phyloP scores from a whole-genome alignment of 1,140 invertebrate genomes.

The Bombus fervidus region DNA sequence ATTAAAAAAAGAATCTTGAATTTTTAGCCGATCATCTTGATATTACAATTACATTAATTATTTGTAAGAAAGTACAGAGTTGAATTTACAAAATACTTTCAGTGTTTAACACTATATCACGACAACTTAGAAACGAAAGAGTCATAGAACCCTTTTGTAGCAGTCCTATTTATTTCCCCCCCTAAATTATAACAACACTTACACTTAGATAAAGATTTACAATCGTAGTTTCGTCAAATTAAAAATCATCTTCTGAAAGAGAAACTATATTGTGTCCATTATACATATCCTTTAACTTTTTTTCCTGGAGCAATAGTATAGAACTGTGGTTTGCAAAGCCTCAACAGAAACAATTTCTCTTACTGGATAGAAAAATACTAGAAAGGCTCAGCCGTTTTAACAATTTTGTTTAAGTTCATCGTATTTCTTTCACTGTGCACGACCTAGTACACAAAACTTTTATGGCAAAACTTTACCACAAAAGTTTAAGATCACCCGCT shows the following conservation, averaged over 20 bases:
- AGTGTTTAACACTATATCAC: slow-evolving; percentile 59
- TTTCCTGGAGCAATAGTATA: background rate
- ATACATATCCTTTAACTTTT: background rate
- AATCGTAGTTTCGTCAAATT: slow-evolving; percentile 16
- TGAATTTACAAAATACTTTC: slow-evolving; percentile 70
- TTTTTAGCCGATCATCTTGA: slow-evolving; percentile 58
- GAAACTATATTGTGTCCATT: background rate
- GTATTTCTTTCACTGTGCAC: background rate
- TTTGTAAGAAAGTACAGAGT: slow-evolving; percentile 53
- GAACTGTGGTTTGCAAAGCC: background rate
- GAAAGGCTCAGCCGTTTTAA: slow-evolving; percentile 20
- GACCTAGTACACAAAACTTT: slow-evolving; percentile 7
- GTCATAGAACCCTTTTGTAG: slow-evolving; percentile 31
- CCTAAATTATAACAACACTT: slow-evolving; percentile 50
- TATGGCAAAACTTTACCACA: too few relatives aligned
- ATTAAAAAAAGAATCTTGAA: slow-evolving; percentile 35
- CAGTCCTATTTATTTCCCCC: slow-evolving; percentile 48
- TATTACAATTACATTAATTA: slow-evolving; percentile 48
- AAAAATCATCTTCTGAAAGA: background rate
- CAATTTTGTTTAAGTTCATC: slow-evolving; percentile 19
- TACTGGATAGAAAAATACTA: slow-evolving; percentile 29
- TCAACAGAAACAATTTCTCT: background rate
- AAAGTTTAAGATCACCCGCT: background rate
- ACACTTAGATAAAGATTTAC: slow-evolving; percentile 32
- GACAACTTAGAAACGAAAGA: slow-evolving; percentile 49